A percentile compares a stretch with the other conserved stretches of the same genome.
phyloP scores from a whole-genome alignment of 2,888 invertebrate genomes.

The Campoplex nolae region DNA sequence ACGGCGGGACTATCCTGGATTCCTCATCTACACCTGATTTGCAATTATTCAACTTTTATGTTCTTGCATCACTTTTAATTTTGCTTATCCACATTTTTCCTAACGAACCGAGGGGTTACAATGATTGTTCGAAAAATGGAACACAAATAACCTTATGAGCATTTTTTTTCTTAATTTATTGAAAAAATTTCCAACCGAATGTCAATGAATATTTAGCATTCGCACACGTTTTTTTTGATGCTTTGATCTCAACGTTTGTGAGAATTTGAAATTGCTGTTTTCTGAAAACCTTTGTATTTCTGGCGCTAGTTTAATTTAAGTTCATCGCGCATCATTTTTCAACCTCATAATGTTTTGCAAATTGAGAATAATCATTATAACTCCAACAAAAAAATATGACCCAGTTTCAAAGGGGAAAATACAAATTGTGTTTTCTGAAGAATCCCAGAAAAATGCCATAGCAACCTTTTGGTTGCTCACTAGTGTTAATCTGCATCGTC shows the following conservation, averaged over 20 bases:
- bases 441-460: neutral
- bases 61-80: neutral
- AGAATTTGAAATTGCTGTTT: neutral
- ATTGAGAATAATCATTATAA: too few species aligned
- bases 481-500: too few species aligned
- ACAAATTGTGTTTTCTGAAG: neutral
- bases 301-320: neutral
- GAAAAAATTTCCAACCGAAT: too few species aligned
- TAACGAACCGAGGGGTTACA: neutral
- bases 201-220: too few species aligned
- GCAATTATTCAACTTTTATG: neutral
- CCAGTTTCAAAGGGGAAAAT: too few species aligned
- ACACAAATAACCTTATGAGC: neutral
- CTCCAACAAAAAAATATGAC: too few species aligned
- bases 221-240: neutral
- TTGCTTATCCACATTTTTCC: neutral
- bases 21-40: constrained; percentile 75
- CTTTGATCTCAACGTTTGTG: neutral
- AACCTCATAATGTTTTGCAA: neutral
- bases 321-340: neutral
- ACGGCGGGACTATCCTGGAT: constrained; percentile 74
- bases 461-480: too few species aligned
- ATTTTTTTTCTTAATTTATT: too few species aligned
- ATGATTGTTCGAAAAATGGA: neutral
- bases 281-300: neutral